phyloP scores from a whole-genome alignment of 2,888 invertebrate genomes.

The Drosophila sordidula region DNA sequence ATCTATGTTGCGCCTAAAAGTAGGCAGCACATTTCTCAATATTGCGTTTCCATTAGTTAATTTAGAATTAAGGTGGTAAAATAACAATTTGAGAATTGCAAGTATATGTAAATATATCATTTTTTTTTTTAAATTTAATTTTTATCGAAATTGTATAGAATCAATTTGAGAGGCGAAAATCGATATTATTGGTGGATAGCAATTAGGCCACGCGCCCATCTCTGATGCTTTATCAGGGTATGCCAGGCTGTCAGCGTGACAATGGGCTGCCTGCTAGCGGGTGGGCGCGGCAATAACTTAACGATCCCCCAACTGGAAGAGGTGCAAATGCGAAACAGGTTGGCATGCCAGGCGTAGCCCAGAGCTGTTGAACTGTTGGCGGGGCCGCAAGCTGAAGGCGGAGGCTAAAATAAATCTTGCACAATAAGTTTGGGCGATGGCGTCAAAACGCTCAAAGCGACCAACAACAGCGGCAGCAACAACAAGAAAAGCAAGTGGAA shows the following conservation, averaged over 20 bases:
- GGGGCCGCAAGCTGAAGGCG: conserved; percentile 4
- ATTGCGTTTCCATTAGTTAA: too few relatives aligned
- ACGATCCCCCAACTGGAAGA: conserved; percentile 55
- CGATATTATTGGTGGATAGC: neutral
- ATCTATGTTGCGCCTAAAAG: neutral
- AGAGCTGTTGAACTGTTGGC: conserved; percentile 14
- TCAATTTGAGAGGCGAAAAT: too few relatives aligned
- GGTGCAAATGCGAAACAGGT: conserved; percentile 33
- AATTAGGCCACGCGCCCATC: conserved; percentile 27
- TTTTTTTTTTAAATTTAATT: neutral
- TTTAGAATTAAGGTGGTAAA: too few relatives aligned
- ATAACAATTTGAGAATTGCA: too few relatives aligned
- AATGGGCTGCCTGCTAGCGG: conserved; percentile 28
- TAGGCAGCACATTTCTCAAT: neutral
- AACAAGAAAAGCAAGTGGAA: conserved; percentile 31
- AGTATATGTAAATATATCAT: too few relatives aligned
- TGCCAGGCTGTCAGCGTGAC: conserved; percentile 19
- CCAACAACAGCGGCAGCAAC: conserved; percentile 32
- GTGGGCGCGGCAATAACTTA: conserved; percentile 68
- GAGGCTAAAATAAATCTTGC: conserved; percentile 69
- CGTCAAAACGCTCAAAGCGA: conserved; percentile 59
- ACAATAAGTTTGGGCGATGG: conserved; percentile 69
- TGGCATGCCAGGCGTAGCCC: conserved; percentile 2
- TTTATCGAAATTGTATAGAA: too few relatives aligned
- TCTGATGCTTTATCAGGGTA: neutral